phyloP scores from a whole-genome alignment of 2,113 vertebrate species.

The Gracilinanus agilis region DNA sequence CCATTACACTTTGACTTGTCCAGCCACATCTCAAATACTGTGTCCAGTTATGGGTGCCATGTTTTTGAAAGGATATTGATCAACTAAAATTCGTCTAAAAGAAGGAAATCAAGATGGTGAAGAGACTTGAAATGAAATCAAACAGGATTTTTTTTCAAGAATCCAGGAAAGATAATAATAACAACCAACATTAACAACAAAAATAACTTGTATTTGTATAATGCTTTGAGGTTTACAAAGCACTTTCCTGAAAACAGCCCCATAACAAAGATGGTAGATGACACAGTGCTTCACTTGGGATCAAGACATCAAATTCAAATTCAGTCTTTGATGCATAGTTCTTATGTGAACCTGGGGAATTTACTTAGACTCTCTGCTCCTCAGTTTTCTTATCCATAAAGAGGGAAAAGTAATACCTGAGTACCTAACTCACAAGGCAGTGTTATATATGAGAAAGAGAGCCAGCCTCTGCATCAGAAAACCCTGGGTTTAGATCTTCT shows the following conservation, averaged over 20 bases:
- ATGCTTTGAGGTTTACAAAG: neutral
- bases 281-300: neutral
- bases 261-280: neutral
- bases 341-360: neutral
- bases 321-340: neutral
- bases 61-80: neutral
- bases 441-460: neutral
- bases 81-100: neutral
- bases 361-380: neutral
- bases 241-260: neutral
- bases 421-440: neutral
- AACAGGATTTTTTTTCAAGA: neutral
- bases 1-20: neutral
- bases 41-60: neutral
- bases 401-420: neutral
- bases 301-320: neutral
- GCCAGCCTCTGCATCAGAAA: neutral
- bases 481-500: neutral
- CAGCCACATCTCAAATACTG: neutral
- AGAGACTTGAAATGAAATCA: neutral
- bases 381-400: neutral
- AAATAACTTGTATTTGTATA: neutral
- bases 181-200: neutral
- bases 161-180: neutral
- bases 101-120: neutral